These are phyloP conservation scores for Abrostola triplasia DNA, from an alignment of 2,888 invertebrate species.

Conservation along the genomic window DNA sequence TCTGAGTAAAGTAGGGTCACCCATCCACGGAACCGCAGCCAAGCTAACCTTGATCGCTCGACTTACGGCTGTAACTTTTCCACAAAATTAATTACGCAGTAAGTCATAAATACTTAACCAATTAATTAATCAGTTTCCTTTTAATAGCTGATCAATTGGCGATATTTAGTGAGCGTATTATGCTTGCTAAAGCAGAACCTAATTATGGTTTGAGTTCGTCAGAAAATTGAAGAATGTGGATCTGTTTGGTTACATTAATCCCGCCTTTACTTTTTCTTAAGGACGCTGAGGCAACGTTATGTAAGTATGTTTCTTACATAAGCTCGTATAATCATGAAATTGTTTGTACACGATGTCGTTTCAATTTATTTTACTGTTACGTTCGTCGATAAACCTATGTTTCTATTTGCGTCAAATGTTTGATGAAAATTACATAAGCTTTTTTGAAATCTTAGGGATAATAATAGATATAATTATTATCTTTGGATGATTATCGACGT, in stretches of 20 bases:
- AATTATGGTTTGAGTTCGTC: slow-evolving; percentile 11
- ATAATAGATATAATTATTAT: no score
- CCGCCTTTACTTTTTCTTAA: slow-evolving; percentile 16
- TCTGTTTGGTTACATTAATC: slow-evolving; percentile 12
- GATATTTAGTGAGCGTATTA: slow-evolving; percentile 14
- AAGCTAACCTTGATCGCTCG: not conserved
- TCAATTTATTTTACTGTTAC: not conserved
- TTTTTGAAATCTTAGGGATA: not conserved
- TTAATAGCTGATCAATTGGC: slow-evolving; percentile 17
- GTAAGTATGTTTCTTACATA: slow-evolving; percentile 43
- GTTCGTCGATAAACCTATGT: not conserved
- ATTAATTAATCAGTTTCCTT: slow-evolving; percentile 13
- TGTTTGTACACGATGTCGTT: not conserved
- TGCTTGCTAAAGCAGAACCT: not conserved
- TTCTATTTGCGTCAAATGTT: not conserved
- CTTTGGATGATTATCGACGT: no score
- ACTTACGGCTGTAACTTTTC: not conserved
- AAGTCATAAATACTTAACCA: slow-evolving; percentile 12
- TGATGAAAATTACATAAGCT: not conserved
- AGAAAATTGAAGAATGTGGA: slow-evolving; percentile 37
- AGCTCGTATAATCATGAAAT: not conserved
- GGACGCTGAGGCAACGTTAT: slow-evolving; percentile 14
- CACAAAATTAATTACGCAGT: not conserved
- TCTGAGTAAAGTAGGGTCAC: no score
- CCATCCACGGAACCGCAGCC: no score